Base-by-base conservation (phyloP, 2,888 invertebrate species). In the Stratiomys singularior region DNA sequence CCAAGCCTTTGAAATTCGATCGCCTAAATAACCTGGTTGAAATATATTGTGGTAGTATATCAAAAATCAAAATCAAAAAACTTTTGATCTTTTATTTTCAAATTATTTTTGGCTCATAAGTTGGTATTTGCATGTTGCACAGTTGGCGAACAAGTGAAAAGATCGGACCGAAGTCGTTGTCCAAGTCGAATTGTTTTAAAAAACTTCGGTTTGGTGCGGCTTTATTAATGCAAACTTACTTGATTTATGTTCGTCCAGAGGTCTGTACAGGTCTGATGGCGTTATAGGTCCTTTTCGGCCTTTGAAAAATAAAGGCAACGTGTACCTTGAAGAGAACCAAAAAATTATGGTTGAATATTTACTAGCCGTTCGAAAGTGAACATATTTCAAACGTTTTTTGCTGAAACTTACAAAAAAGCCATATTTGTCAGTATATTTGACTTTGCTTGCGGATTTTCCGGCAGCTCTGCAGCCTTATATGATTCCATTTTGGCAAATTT, bases 281-380 rank as follows among this genome's bases (percentile, higher is more conserved):
- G 92, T 93, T 67, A 96, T 86, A 72, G 92, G 91, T 82, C 93
- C 91, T 77, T 88, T 89, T 82, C 91, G 91, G 0, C 96, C 96
- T 83, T 91, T 91, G 82, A 90, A 91, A 86, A 95, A 95, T 82
- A 94, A 87, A 4, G 92, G 92, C 83, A 94, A 88, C 76, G 94
- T 92, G 92, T 95, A 96, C 87, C 93, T 93, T 64, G 88, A 72
- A 13, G n/a, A 28, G 56, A 28, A 56, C 18, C 1, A 21, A 69
- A 69, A 67, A n/a, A n/a, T n/a, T n/a, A n/a, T n/a, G n/a, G n/a
- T n/a, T 37, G 1, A 18, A 37, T 44, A 67, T 15, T 30, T 13
- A 60, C 4, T n/a, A 52, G 15, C 15, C 15, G 15, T 52, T 5
- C 15, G 15, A 4, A 9, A n/a, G 4, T 52, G n/a, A 9, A n/a